phyloP scores from a whole-genome alignment of 53 echinoderm and acorn worm genomes.

The Temnopleurus reevesii region DNA sequence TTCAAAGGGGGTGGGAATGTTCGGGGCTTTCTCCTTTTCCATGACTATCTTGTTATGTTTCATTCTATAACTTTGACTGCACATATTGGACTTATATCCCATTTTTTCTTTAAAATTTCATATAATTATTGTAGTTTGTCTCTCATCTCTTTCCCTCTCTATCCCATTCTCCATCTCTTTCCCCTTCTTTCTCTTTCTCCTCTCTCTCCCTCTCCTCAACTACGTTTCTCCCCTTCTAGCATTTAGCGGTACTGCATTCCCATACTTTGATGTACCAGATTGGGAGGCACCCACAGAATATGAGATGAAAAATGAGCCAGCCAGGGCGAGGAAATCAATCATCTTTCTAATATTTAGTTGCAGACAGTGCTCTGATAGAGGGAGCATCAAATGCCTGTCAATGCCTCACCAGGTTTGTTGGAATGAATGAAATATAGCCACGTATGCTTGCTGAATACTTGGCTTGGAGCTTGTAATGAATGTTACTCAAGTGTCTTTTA shows the following conservation, averaged over 20 bases:
- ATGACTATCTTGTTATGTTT: neutral
- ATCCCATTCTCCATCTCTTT: neutral
- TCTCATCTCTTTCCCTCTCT: neutral
- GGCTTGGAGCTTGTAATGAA: neutral
- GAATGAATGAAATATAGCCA: neutral
- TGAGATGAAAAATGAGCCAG: slow-evolving; percentile 53
- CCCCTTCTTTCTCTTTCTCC: neutral
- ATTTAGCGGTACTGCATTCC: slow-evolving; percentile 19
- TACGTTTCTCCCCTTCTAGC: neutral
- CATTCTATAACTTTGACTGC: too few relatives aligned
- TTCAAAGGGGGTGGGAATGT: neutral
- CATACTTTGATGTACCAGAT: slow-evolving; percentile 36
- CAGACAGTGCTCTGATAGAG: neutral
- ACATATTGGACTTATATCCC: neutral
- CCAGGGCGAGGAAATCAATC: slow-evolving; percentile 42
- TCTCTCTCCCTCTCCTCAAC: neutral
- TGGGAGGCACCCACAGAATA: slow-evolving; percentile 38
- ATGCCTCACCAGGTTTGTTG: neutral
- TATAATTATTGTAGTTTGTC: neutral
- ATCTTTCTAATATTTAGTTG: slow-evolving; percentile 43
- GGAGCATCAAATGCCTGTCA: neutral
- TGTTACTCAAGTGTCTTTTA: slow-evolving; percentile 35
- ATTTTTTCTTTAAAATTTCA: neutral
- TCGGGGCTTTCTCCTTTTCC: neutral
- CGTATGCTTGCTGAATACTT: neutral